phyloP scores from a whole-genome alignment of 2,113 vertebrate genomes.

The Eleginops maclovinus region DNA sequence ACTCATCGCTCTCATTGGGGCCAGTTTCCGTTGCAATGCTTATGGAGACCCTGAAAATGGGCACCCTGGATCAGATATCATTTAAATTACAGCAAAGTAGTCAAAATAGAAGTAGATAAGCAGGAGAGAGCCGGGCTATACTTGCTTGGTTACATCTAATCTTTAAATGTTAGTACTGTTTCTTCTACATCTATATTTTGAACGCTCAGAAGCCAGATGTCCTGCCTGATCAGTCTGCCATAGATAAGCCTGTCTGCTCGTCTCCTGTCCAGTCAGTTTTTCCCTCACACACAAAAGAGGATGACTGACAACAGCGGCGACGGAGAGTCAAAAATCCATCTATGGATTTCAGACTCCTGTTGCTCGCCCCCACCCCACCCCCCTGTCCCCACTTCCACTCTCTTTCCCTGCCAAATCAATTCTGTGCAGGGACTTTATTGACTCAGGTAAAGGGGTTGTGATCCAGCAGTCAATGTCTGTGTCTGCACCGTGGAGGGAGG shows the following conservation, averaged over 20 bases:
- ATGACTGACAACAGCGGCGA: slow-evolving; percentile 55
- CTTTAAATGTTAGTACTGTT: background rate
- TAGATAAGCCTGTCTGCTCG: slow-evolving; percentile 48
- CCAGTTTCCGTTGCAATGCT: slow-evolving; percentile 42
- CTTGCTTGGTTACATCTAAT: background rate
- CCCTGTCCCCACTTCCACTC: slow-evolving; percentile 48
- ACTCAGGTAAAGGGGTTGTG: slow-evolving; percentile 77
- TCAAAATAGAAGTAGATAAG: background rate
- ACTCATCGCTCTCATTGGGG: slow-evolving; percentile 46
- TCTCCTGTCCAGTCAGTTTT: slow-evolving; percentile 40
- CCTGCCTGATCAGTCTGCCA: slow-evolving; percentile 46
- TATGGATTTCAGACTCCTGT: slow-evolving; percentile 74
- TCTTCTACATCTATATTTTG: slow-evolving; percentile 8
- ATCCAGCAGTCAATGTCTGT: slow-evolving; percentile 78
- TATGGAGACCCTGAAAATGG: background rate
- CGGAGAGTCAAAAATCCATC: slow-evolving; percentile 67
- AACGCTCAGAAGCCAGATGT: slow-evolving; percentile 20
- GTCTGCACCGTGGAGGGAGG: slow-evolving; percentile 61
- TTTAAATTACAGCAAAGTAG: slow-evolving; percentile 32
- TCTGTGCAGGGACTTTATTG: slow-evolving; percentile 75
- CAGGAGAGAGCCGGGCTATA: background rate
- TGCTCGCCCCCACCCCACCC: slow-evolving; percentile 16
- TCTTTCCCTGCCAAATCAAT: slow-evolving; percentile 74
- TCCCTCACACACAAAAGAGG: slow-evolving; percentile 44
- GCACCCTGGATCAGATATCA: slow-evolving; percentile 26